Evolutionary conservation across 2,888 invertebrate genomes (phyloP), one percentile per base, ranked within the genome.

Genomic region (Nemurella pictetii): DNA sequence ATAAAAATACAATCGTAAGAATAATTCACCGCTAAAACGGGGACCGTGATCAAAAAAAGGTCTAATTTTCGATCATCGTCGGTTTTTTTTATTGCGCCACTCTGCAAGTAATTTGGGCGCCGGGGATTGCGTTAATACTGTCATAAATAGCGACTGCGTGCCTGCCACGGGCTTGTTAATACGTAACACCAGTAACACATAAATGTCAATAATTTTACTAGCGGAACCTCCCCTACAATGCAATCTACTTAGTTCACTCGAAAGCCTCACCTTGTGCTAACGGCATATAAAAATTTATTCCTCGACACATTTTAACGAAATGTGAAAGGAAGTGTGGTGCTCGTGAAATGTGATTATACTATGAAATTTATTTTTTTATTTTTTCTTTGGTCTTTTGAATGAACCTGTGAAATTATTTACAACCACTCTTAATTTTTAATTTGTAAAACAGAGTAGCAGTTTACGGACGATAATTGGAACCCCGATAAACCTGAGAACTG

Each of bases 211-310:
- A 55, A 55, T 55, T 55, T 55, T 20, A 12, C 5, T 20, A 20
- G 15, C 55, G 20, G 20, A 55, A 12, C 20, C 2, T 20, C 55
- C 55, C 20, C 55, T 74, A 74, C 5, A 75, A 9, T 75, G 3
- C 26, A 4, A 26, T 28, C 28, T 75, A 80, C 80, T 72, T 82
- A 82, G 82, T 82, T 82, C 55, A 26, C 12, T 82, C 28, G 72
- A 82, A 82, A 82, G 82, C 82, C 28, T 82, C 72, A 82, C 82
- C 82, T 82, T 82, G 82, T 82, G 27, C 29, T 74, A 78, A 75
- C 15, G 5, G 27, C 2, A 9, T 75, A 75, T 28, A 9, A 75
- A 75, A 4, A 75, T 75, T 75, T 28, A 75, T 75, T 75, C 27
- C 12, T 9, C 28, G 0, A 75, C 26, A 25, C 15, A 5, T 25